Conservation (phyloP, 2,113 vertebrate genomes). For the Hipposideros armiger region DNA sequence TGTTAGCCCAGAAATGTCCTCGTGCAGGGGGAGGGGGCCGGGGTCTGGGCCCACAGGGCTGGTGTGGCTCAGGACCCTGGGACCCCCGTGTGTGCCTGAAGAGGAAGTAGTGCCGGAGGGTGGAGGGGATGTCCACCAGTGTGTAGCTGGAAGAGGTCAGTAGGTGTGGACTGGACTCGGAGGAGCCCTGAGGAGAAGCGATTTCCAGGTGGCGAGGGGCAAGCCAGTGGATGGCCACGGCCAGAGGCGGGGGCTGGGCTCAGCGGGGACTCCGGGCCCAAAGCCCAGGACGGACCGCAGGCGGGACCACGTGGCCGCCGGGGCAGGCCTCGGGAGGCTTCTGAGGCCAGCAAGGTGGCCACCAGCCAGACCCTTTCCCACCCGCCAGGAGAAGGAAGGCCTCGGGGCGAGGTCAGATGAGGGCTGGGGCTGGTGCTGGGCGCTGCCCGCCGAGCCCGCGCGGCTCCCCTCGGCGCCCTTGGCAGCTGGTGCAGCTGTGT, state of each 20-base stretch:
- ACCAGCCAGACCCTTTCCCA: neutral
- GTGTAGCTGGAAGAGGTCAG: neutral
- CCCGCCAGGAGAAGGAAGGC: neutral
- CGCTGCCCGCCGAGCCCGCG: constrained; percentile 2
- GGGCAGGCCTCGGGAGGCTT: neutral
- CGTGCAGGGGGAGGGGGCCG: fast-evolving
- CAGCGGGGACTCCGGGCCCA: neutral
- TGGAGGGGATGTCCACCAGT: fast-evolving
- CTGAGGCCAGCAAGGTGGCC: neutral
- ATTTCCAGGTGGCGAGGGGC: neutral
- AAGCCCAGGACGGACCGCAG: neutral
- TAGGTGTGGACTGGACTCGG: too few relatives aligned
- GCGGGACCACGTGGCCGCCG: neutral
- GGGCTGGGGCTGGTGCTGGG: neutral
- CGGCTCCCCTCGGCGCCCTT: neutral
- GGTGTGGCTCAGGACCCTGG: fast-evolving
- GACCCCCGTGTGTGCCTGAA: fast-evolving
- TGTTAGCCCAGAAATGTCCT: neutral
- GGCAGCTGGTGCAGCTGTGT: constrained; percentile 5
- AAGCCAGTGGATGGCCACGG: neutral
- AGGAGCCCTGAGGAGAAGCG: fast-evolving
- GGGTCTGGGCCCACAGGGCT: neutral
- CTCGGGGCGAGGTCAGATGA: constrained; percentile 44
- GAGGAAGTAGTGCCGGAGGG: fast-evolving
- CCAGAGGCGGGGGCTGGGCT: neutral